phyloP scores from a whole-genome alignment of 2,797 vertebrate genomes.

The Leucoraja ocellata region DNA sequence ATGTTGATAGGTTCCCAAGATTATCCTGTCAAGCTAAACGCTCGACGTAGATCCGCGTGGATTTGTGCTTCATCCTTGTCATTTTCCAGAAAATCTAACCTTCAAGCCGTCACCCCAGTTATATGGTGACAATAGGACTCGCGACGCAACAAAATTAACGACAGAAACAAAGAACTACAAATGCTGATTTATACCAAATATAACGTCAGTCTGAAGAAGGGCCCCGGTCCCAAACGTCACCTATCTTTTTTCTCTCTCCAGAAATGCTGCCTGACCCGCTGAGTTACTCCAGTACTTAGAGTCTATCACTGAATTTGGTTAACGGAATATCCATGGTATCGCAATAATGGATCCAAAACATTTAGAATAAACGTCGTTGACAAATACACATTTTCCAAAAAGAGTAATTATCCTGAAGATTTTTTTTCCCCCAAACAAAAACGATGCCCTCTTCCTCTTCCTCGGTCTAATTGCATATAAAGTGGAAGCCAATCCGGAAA shows the following conservation, averaged over 20 bases:
- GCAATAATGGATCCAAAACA: neutral
- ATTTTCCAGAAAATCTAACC: neutral
- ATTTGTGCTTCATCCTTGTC: too few species aligned
- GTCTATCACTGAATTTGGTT: too few species aligned
- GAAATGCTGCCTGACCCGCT: too few species aligned
- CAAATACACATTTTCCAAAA: neutral
- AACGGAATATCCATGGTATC: too few species aligned
- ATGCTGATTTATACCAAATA: too few species aligned
- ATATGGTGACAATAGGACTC: neutral
- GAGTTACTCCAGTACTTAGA: too few species aligned
- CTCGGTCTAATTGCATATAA: neutral
- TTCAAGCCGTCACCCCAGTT: neutral
- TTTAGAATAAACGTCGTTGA: neutral
- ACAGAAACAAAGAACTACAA: too few species aligned
- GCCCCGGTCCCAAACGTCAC: too few species aligned
- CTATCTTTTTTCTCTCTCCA: too few species aligned
- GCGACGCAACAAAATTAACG: neutral
- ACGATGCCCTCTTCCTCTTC: neutral
- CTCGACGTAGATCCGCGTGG: too few species aligned
- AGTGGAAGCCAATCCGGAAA: conserved; percentile 9
- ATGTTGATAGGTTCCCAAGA: too few species aligned
- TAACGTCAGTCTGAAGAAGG: too few species aligned
- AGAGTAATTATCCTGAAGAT: neutral
- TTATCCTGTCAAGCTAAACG: neutral
- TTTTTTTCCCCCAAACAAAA: neutral